phyloP scores from a whole-genome alignment of 2,888 invertebrate species.

The Tenthredo amoena region DNA sequence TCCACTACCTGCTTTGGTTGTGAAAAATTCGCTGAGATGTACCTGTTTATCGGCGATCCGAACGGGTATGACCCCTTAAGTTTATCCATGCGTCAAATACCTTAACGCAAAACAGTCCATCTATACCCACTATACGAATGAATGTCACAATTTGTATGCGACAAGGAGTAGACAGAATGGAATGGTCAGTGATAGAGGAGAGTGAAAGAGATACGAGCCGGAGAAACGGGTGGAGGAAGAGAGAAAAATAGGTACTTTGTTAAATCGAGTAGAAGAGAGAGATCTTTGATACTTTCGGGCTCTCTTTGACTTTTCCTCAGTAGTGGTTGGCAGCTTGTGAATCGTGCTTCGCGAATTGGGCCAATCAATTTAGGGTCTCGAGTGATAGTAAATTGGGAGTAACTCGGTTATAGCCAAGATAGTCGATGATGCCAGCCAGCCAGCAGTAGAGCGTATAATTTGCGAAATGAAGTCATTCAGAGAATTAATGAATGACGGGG shows the following conservation, averaged over 20 bases:
- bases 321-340: conserved; percentile 33
- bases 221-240: conserved; percentile 52
- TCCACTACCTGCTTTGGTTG: too few species aligned
- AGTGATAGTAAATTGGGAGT: conserved; percentile 61
- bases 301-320: conserved; percentile 27
- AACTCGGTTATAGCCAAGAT: conserved; percentile 61
- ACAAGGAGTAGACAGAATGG: background rate
- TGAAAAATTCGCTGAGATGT: too few species aligned
- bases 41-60: too few species aligned
- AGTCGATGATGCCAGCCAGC: conserved; percentile 4
- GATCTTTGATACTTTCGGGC: conserved; percentile 39
- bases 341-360: conserved; percentile 24
- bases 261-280: conserved; percentile 61
- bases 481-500: background rate
- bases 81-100: background rate
- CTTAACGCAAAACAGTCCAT: background rate
- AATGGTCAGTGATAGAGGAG: conserved; percentile 40
- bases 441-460: conserved; percentile 12
- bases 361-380: conserved; percentile 61
- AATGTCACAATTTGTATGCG: conserved; percentile 9
- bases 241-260: conserved; percentile 56
- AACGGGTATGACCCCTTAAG: background rate
- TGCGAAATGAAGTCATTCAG: conserved; percentile 12
- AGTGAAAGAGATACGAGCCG: conserved; percentile 42
- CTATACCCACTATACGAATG: background rate